Base-by-base conservation (phyloP, 2,113 vertebrate genomes). In the Plecturocebus donacophilus region DNA sequence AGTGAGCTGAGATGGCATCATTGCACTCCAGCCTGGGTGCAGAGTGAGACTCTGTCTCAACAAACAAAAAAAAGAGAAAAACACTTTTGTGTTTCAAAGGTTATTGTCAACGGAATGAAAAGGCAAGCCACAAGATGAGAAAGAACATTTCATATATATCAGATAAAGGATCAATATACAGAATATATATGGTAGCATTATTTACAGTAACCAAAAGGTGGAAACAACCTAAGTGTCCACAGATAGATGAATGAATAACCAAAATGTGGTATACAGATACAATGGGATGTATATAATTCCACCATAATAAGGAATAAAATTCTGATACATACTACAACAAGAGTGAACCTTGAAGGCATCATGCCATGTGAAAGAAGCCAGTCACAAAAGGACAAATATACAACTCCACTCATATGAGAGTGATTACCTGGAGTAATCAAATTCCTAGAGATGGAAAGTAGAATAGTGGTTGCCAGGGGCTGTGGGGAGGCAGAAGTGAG, bases 71-170 rank as follows among this genome's bases (percentile, higher is more conserved):
- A 58, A 58, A 9, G 56, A 58, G 56, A 58, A 58, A 56, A 56
- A 56, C 8, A 56, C 52, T 47, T 88, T 30, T 96, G 66, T 83
- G 25, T 35, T 83, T 94, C 32, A 91, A 91, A 95, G 32, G 35
- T 86, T 47, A 95, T 30, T 32, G 77, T 42, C 58, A 86, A 90
- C 4, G 47, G 56, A 90, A 19, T 91, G 49, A 96, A 96, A 79
- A 49, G 23, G 68, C 40, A 73, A 42, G 32, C 8, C n/a, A 70
- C 0, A 17, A 7, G 92, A 87, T 8, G 16, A 32, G 30, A 84
- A 58, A 89, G 66, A 75, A 68, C 35, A 95, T 40, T 23, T 79
- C 35, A 58, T 40, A 87, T 85, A 2, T 56, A 75, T 27, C 8
- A 19, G 8, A 30, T 13, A 70, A 87, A 7, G 85, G 71, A 75